A percentile compares a stretch with the other conserved stretches of the same genome.
Conservation (phyloP, 2,113 vertebrate genomes). For the Thinocorus orbignyianus region DNA sequence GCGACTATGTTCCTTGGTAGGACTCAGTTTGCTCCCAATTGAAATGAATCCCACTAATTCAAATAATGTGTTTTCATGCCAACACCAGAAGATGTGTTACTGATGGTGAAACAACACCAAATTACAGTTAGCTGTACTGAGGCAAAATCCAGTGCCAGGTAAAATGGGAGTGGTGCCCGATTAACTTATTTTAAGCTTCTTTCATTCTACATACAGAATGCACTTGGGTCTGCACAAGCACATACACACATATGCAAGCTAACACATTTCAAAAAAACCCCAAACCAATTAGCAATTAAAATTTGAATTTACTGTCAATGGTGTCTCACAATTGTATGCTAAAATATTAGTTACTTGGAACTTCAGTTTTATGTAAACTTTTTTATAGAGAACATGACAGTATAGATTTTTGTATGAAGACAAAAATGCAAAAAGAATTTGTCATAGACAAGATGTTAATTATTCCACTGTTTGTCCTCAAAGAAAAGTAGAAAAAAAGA, state of each 20-base stretch:
- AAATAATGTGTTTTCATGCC: background rate
- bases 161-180: background rate
- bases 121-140: background rate
- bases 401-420: background rate
- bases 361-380: background rate
- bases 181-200: background rate
- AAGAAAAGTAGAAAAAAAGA: background rate
- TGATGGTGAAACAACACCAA: background rate
- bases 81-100: background rate
- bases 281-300: background rate
- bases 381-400: background rate
- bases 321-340: background rate
- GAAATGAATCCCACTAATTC: background rate
- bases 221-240: background rate
- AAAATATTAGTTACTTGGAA: background rate
- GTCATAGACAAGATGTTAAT: background rate
- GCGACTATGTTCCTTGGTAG: rapidly evolving
- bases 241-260: background rate
- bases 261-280: background rate
- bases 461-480: background rate
- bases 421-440: background rate
- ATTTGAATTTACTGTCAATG: background rate
- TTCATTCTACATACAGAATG: background rate
- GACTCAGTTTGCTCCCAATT: background rate
- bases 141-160: background rate